Conservation (phyloP, 2,113 vertebrate genomes). For the Perognathus longimembris region DNA sequence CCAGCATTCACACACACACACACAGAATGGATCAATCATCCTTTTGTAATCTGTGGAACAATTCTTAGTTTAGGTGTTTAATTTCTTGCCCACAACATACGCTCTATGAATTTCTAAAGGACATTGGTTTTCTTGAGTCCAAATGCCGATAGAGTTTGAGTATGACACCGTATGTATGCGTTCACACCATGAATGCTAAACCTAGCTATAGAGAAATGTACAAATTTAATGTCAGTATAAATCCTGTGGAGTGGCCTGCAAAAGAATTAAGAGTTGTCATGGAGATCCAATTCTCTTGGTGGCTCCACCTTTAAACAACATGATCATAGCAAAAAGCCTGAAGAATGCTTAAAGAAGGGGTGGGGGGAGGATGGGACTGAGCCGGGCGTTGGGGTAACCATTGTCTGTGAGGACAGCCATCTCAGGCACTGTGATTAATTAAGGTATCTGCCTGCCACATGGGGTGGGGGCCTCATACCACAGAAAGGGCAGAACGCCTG, state of each 20-base stretch:
- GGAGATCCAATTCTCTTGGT: slow-evolving; percentile 41
- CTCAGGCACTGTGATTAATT: slow-evolving; percentile 76
- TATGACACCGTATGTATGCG: neutral
- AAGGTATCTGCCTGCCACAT: slow-evolving; percentile 80
- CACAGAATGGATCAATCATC: neutral
- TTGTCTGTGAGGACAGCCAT: slow-evolving; percentile 50
- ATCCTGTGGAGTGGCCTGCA: neutral
- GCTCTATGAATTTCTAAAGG: slow-evolving; percentile 11
- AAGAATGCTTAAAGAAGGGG: slow-evolving; percentile 45
- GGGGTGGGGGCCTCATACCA: slow-evolving; percentile 52
- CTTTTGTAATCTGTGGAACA: slow-evolving; percentile 27
- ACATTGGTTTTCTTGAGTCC: slow-evolving; percentile 1
- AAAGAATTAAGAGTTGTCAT: slow-evolving; percentile 30
- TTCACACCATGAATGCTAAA: slow-evolving; percentile 32
- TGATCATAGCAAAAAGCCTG: slow-evolving; percentile 39
- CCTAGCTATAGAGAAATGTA: neutral
- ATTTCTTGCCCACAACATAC: neutral
- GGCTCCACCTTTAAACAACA: neutral
- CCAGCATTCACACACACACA: neutral
- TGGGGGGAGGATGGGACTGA: slow-evolving; percentile 1
- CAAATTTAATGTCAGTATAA: slow-evolving; percentile 31
- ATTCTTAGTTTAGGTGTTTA: slow-evolving; percentile 42
- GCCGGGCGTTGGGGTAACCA: slow-evolving; percentile 9
- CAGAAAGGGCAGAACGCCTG: slow-evolving; percentile 72
- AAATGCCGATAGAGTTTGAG: neutral